These are phyloP conservation scores for Chrysochloris asiatica DNA, from an alignment of 2,113 vertebrate genomes.

Conservation along the genomic window DNA sequence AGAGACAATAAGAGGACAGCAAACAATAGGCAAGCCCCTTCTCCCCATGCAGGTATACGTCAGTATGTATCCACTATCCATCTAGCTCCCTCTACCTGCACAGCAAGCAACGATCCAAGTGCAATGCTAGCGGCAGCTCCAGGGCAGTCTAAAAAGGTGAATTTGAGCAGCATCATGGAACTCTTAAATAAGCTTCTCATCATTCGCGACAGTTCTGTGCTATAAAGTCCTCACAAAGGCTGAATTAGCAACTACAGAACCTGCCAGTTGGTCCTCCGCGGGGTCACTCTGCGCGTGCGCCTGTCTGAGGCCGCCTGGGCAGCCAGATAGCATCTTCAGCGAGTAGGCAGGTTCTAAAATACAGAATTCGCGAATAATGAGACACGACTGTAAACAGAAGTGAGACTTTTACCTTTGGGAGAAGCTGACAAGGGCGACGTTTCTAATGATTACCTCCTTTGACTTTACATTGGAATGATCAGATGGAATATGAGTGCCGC, in stretches of 20 bases:
- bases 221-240: too few species aligned
- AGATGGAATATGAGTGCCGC: not conserved
- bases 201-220: too few species aligned
- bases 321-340: too few species aligned
- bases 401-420: not conserved
- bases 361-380: too few species aligned
- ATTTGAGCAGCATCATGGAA: not conserved
- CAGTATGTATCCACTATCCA: not conserved
- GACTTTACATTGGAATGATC: not conserved
- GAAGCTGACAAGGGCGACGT: not conserved
- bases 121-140: too few species aligned
- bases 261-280: too few species aligned
- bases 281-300: too few species aligned
- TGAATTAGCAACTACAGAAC: too few species aligned
- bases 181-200: not conserved
- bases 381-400: not conserved
- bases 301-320: too few species aligned
- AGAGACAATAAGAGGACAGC: not conserved
- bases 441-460: not conserved
- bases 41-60: too few species aligned
- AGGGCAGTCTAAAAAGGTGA: fast-evolving
- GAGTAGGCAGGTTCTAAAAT: too few species aligned
- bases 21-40: too few species aligned
- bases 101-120: not conserved
- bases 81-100: not conserved